Base-by-base conservation (phyloP, 2,113 vertebrate species). In the Neodontobutis hainanensis region DNA sequence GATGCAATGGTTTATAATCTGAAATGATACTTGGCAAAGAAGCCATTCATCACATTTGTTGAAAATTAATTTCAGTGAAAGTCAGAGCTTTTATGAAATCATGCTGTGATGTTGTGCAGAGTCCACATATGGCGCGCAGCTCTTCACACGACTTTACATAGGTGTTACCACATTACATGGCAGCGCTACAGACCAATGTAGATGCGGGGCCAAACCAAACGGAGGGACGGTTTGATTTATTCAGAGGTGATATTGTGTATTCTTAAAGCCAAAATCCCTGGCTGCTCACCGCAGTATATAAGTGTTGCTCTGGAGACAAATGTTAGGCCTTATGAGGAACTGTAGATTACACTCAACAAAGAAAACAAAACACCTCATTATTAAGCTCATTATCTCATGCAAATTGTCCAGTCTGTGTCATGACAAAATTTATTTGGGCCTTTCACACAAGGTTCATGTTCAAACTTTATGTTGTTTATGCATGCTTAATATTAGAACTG, bases 131-230 rank as follows among this genome's bases (percentile, higher is more conserved):
- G 88, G 82, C 65, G 67, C 47, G 48, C 84, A 87, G 14, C 59
- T 45, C 65, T 59, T 75, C 74, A 85, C 75, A 78, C 53, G 34
- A 64, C 78, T 79, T 65, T 60, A 65, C 78, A 73, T 70, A 83
- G 83, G 87, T 88, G 87, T 86, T 81, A 84, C 83, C 77, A 62
- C 82, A 65, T 85, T 83, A 75, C 74, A 70, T 83, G 83, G 79
- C 86, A 78, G 79, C 67, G 19, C 75, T 65, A 61, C 79, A 77
- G 66, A 72, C 61, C 19, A 71, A 0, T 4, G 11, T 8, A 27
- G 49, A 67, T 35, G 42, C 1, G 1, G 5, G 3, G 80, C 85
- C 85, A 87, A 87, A 64, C 47, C 6, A 75, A 83, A 87, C 88
- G 82, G 19, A 64, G 68, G 36, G 4, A 16, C 2, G 66, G 80